A percentile compares a stretch with the other conserved stretches of the same genome.
phyloP scores from a whole-genome alignment of 2,113 vertebrate genomes.

The Lepidothrix coronata region DNA sequence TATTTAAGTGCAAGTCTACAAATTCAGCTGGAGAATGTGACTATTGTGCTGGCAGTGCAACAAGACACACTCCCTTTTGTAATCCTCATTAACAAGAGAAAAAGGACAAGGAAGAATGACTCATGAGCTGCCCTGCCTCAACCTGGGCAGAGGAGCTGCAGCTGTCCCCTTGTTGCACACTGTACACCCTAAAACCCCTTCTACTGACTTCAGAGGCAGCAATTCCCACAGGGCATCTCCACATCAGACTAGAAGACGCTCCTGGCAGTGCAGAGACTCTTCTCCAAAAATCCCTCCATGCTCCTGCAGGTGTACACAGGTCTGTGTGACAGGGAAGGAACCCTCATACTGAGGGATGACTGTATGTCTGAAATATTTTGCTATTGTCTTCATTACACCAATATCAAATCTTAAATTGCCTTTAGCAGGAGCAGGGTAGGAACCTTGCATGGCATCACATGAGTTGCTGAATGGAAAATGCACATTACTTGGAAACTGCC shows the following conservation, averaged over 20 bases:
- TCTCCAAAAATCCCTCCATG: not conserved
- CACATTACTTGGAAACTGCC: not conserved
- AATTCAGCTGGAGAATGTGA: not conserved
- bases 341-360: not conserved
- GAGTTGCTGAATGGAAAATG: not conserved
- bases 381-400: not conserved
- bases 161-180: not conserved
- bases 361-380: not conserved
- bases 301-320: not conserved
- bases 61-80: not conserved
- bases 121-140: fast-evolving
- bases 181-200: not conserved
- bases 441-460: not conserved
- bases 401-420: not conserved
- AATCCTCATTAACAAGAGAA: not conserved
- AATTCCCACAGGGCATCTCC: not conserved
- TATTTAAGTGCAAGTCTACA: not conserved
- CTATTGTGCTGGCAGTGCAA: not conserved
- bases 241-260: not conserved
- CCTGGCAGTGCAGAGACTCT: not conserved
- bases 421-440: not conserved
- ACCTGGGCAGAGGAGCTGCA: not conserved
- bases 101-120: not conserved
- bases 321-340: not conserved
- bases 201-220: not conserved